A percentile compares a stretch with the other conserved stretches of the same genome.
Conservation (phyloP, 2,113 vertebrate genomes). For the Sander lucioperca region DNA sequence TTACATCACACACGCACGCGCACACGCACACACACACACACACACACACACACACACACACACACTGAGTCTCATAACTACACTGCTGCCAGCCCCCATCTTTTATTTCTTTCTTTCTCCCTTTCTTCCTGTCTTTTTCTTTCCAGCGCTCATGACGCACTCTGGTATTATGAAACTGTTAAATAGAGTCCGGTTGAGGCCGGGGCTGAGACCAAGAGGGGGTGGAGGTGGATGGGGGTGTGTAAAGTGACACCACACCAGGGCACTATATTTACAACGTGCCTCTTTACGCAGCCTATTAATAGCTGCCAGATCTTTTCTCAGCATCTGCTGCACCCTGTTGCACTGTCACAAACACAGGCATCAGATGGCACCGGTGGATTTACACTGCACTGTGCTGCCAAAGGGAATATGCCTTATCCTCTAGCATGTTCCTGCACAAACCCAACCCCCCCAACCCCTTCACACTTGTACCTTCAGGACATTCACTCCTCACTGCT, state of each 20-base stretch:
- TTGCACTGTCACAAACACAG: slow-evolving; percentile 74
- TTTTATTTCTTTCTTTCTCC: slow-evolving; percentile 72
- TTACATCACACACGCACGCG: slow-evolving; percentile 54
- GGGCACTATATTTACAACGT: slow-evolving; percentile 80
- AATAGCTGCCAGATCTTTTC: slow-evolving; percentile 82
- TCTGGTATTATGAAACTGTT: slow-evolving; percentile 81
- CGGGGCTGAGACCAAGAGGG: slow-evolving; percentile 56
- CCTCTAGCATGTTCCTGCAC: slow-evolving; percentile 68
- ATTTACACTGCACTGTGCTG: slow-evolving; percentile 65
- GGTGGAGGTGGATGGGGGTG: slow-evolving; percentile 36
- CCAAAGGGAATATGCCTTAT: slow-evolving; percentile 78
- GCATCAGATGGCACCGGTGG: slow-evolving; percentile 78
- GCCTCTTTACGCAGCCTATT: slow-evolving; percentile 79
- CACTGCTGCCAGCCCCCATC: slow-evolving; percentile 75
- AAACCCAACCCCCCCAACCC: slow-evolving; percentile 40
- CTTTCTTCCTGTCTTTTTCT: slow-evolving; percentile 73
- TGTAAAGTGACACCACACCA: slow-evolving; percentile 81
- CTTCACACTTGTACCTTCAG: slow-evolving; percentile 40
- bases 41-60: slow-evolving; percentile 49
- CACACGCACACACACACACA: slow-evolving; percentile 45
- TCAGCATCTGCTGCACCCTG: slow-evolving; percentile 70
- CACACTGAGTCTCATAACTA: slow-evolving; percentile 56
- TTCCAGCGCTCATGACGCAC: slow-evolving; percentile 80
- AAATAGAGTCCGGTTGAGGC: slow-evolving; percentile 73
- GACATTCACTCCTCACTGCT: slow-evolving; percentile 37